Evolutionary conservation across 2,797 vertebrate genomes (phyloP).

Genomic region (Macropodus opercularis): DNA sequence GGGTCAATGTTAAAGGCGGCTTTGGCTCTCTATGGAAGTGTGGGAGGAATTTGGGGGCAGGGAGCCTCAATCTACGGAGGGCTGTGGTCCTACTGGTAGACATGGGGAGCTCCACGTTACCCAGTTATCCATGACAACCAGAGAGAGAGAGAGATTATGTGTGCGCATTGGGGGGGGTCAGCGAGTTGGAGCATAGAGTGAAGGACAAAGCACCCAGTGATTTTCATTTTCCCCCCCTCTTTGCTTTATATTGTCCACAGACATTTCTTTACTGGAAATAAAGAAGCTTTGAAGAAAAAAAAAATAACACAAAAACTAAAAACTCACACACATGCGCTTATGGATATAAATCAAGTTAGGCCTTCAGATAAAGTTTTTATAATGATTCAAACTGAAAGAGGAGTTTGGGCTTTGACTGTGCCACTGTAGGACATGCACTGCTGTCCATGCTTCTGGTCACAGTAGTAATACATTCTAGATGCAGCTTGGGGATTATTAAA

Average conservation of each 20-base stretch:
- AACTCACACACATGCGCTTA: background rate
- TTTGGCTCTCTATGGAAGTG: slow-evolving; percentile 69
- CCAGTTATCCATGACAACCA: slow-evolving; percentile 87
- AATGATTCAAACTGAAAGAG: too few species aligned
- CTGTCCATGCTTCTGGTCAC: too few species aligned
- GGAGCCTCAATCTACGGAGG: slow-evolving; percentile 77
- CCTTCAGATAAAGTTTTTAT: too few species aligned
- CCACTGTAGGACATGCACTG: too few species aligned
- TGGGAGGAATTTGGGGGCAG: slow-evolving; percentile 40
- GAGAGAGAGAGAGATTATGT: slow-evolving; percentile 35
- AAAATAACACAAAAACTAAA: slow-evolving; percentile 18
- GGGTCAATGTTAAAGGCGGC: slow-evolving; percentile 83
- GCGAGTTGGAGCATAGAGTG: slow-evolving; percentile 69
- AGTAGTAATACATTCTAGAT: too few species aligned
- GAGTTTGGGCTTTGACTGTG: too few species aligned
- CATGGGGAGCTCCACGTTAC: slow-evolving; percentile 80
- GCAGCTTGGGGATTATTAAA: too few species aligned
- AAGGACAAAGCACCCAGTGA: slow-evolving; percentile 83
- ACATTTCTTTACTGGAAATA: slow-evolving; percentile 67
- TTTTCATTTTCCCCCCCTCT: slow-evolving; percentile 77
- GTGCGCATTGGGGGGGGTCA: slow-evolving; percentile 19
- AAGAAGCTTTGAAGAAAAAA: slow-evolving; percentile 60
- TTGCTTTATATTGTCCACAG: slow-evolving; percentile 71
- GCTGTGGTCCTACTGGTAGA: slow-evolving; percentile 77
- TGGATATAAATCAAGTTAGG: too few species aligned